These are phyloP conservation scores for Caenorhabditis uteleia DNA, from an alignment of 2,888 invertebrate genomes.

Conservation along the genomic window DNA sequence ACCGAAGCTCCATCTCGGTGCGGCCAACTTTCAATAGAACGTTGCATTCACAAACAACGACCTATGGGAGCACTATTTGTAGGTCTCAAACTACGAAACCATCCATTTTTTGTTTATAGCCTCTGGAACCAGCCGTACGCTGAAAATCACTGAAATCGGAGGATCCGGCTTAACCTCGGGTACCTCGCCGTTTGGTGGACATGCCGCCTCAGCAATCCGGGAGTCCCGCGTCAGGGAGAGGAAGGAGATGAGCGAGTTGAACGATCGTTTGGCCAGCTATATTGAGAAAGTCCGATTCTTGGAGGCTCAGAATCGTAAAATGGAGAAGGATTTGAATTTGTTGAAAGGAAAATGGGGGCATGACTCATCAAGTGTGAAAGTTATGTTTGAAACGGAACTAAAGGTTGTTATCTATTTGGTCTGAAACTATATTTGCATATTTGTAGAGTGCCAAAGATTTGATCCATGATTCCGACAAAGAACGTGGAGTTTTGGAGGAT, in stretches of 20 bases:
- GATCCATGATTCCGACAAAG: conserved; percentile 51
- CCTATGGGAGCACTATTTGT: conserved; percentile 50
- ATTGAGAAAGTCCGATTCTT: conserved; percentile 72
- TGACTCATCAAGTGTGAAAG: conserved; percentile 63
- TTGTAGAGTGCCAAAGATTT: conserved; percentile 42
- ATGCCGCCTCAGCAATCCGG: conserved; percentile 70
- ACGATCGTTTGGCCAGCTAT: conserved; percentile 73
- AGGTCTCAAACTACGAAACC: conserved; percentile 9
- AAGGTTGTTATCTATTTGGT: conserved; percentile 15
- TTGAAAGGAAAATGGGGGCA: conserved; percentile 67
- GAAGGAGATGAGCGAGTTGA: conserved; percentile 73
- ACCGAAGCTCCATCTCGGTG: conserved; percentile 54
- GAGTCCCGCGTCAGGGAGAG: conserved; percentile 71
- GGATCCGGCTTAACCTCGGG: conserved; percentile 47
- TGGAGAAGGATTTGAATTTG: conserved; percentile 61
- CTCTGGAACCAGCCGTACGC: conserved; percentile 46
- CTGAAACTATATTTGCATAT: too few species aligned
- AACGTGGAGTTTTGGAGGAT: conserved; percentile 47
- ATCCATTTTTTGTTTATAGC: conserved; percentile 13
- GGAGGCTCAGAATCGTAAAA: conserved; percentile 69
- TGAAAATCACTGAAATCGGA: conserved; percentile 64
- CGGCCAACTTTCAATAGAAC: conserved; percentile 58
- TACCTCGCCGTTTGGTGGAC: conserved; percentile 59
- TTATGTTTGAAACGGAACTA: conserved; percentile 59
- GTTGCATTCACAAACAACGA: conserved; percentile 36